phyloP scores from a whole-genome alignment of 2,113 vertebrate genomes.

The Myanophis thanlyinensis region DNA sequence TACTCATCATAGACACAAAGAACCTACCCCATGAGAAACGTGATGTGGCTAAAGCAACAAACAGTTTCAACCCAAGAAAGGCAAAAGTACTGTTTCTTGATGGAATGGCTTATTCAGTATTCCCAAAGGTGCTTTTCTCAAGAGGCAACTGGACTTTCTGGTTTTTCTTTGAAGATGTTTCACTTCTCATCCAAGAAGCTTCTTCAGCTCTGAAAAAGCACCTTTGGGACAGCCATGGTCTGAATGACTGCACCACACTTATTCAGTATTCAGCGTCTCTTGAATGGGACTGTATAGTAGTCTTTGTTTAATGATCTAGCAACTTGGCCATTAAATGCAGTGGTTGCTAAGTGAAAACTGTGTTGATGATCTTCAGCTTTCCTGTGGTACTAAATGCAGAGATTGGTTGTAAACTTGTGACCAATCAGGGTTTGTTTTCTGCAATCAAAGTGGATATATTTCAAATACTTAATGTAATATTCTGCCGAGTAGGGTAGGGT shows the following conservation, averaged over 20 bases:
- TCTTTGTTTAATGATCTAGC: neutral
- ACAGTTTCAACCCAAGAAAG: neutral
- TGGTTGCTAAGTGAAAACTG: neutral
- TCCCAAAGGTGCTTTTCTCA: too few relatives aligned
- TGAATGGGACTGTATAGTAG: neutral
- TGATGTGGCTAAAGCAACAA: neutral
- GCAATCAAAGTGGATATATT: too few relatives aligned
- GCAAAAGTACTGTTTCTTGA: neutral
- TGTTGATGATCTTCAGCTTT: neutral
- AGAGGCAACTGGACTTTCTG: too few relatives aligned
- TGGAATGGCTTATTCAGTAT: neutral
- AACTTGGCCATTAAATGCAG: neutral
- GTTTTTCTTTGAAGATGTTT: too few relatives aligned
- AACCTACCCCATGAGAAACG: neutral
- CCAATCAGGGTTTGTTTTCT: too few relatives aligned
- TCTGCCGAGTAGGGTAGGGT: too few relatives aligned
- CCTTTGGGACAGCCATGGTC: too few relatives aligned
- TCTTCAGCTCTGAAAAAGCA: too few relatives aligned
- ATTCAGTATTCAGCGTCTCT: neutral
- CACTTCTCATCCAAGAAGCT: too few relatives aligned
- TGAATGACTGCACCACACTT: neutral
- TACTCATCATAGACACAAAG: neutral
- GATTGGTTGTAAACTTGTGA: neutral
- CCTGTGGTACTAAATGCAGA: neutral
- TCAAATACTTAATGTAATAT: too few relatives aligned